Evolutionary conservation across 2,888 invertebrate genomes (phyloP), one percentile per base, ranked within the genome.

Genomic region (Hypena proboscidalis): DNA sequence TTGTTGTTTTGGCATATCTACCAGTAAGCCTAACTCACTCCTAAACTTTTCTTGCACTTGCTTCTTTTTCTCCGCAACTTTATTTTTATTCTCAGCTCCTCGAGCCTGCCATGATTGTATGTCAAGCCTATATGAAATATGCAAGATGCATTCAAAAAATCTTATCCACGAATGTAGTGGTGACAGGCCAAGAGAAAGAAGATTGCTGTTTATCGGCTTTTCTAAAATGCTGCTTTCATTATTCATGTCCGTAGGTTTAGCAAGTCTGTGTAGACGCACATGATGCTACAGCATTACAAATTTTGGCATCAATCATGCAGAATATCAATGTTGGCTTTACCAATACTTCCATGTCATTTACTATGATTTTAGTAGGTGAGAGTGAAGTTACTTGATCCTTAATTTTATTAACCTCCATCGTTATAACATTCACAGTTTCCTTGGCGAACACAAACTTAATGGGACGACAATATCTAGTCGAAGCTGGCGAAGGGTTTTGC

Each of bases 131-230:
- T 36, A 29, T 13, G 29, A n/a, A 5, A 36, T 36, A 29, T 36
- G 36, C n/a, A n/a, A 20, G 29, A 15, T 20, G 22, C 27, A 36
- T 10, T 36, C 36, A 11, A 36, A 14, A 14, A 36, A 36, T 14
- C 36, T 27, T 14, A 36, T 36, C 36, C 36, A 36, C 8, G 36
- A 27, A 29, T 36, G 36, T 14, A 36, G 9, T 13, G 29, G 36
- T 6, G 36, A 36, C 20, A 36, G 21, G 6, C 36, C 36, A 11
- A 36, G 22, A 29, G 29, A 36, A 22, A 1, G 22, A 11, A 9
- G 20, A n/a, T 29, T 21, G 27, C n/a, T n/a, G n/a, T n/a, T n/a
- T n/a, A 21, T 21, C 14, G 13, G 20, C 15, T 36, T 36, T 10
- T 14, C 15, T 11, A 36, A 14, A 29, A 36, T 36, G 14, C 27